Conservation (phyloP, 2,888 invertebrate genomes). For the Mimas tiliae region DNA sequence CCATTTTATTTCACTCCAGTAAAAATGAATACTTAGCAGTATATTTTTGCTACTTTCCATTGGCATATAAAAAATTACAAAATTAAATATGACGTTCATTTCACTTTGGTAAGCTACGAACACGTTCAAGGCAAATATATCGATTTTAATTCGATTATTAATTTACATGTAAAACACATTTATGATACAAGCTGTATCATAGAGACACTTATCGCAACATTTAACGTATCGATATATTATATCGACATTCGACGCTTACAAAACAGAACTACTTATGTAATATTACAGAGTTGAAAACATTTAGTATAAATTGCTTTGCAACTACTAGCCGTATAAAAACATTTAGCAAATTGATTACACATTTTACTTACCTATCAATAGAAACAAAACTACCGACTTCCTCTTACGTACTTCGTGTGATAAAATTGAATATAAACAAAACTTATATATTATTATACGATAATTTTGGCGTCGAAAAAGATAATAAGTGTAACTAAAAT, state of each 20-base stretch:
- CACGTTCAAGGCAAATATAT: conserved; percentile 7
- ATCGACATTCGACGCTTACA: not conserved
- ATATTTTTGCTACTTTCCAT: not conserved
- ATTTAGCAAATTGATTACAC: not conserved
- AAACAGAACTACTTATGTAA: not conserved
- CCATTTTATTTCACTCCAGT: not conserved
- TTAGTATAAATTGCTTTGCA: conserved; percentile 11
- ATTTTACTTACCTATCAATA: conserved; percentile 1
- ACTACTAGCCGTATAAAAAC: not conserved
- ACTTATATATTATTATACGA: not conserved
- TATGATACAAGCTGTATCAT: not conserved
- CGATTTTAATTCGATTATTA: not conserved
- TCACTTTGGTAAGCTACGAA: conserved; percentile 1
- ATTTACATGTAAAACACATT: not conserved
- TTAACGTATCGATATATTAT: conserved; percentile 4
- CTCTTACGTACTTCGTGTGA: not conserved
- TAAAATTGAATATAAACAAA: not conserved
- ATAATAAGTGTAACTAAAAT: not conserved
- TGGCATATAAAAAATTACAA: not conserved
- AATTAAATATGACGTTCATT: not conserved
- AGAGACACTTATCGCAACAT: not conserved
- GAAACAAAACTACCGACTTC: not conserved
- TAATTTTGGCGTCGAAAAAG: not conserved
- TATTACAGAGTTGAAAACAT: not conserved
- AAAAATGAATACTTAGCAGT: not conserved